Evolutionary conservation across 2,113 vertebrate genomes (phyloP).

Genomic region (Geococcyx californianus): DNA sequence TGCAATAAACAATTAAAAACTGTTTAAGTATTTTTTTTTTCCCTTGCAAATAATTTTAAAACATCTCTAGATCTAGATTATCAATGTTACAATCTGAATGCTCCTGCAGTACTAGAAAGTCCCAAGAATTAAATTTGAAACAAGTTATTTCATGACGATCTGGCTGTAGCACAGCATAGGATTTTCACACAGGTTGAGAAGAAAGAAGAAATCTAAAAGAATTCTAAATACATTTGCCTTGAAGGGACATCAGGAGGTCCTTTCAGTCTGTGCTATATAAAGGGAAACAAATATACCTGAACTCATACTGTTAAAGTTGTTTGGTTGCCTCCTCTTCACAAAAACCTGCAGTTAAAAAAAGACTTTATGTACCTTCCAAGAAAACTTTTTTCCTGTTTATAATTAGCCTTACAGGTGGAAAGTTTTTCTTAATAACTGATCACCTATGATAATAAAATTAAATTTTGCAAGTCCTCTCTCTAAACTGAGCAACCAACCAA

Average conservation of each 20-base stretch:
- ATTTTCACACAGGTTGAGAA: not conserved
- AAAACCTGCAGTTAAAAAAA: not conserved
- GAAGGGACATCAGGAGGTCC: not conserved
- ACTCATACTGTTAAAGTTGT: not conserved
- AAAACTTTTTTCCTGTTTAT: not conserved
- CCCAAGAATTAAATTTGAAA: not conserved
- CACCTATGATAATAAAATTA: not conserved
- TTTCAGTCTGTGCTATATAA: not conserved
- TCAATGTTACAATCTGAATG: not conserved
- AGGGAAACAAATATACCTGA: not conserved
- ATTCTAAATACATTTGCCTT: not conserved
- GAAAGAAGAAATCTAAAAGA: not conserved
- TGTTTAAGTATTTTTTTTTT: not conserved
- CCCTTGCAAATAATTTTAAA: not conserved
- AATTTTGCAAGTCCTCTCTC: not conserved
- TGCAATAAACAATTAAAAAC: not conserved
- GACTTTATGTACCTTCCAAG: not conserved
- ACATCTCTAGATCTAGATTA: not conserved
- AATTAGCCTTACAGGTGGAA: not conserved
- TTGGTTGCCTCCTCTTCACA: not conserved
- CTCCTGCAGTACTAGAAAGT: not conserved
- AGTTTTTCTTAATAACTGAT: not conserved
- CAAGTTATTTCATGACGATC: not conserved
- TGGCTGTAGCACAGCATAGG: not conserved
- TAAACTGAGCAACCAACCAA: not conserved